phyloP scores from a whole-genome alignment of 2,113 vertebrate genomes.

The Recurvirostra avosetta region DNA sequence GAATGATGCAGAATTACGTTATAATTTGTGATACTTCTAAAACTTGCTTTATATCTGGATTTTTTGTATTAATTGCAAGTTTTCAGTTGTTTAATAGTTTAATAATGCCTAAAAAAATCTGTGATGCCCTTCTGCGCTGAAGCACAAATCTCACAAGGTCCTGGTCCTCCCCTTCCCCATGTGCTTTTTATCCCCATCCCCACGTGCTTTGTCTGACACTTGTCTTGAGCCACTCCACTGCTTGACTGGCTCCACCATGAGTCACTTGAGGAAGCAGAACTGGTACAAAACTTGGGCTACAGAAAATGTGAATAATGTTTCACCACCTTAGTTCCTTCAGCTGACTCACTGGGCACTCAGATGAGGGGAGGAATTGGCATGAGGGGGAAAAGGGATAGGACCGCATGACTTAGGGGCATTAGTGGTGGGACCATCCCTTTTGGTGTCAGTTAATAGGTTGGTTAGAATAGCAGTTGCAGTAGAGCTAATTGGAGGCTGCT shows the following conservation, averaged over 20 bases:
- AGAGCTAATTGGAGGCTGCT: background rate
- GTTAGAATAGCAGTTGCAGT: background rate
- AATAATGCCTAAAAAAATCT: background rate
- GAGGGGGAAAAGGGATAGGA: background rate
- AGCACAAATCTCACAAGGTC: background rate
- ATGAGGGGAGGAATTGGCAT: background rate
- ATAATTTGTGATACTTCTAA: background rate
- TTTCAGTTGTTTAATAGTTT: background rate
- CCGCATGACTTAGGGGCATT: accelerated
- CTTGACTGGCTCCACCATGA: background rate
- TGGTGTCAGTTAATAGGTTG: background rate
- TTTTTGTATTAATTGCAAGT: background rate
- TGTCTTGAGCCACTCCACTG: background rate
- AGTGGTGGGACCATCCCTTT: background rate
- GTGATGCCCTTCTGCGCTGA: background rate
- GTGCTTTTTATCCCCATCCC: background rate
- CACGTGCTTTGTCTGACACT: background rate
- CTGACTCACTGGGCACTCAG: background rate
- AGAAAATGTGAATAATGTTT: background rate
- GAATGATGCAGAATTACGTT: background rate
- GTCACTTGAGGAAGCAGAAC: background rate
- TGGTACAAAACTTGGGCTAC: background rate
- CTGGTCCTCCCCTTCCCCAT: background rate
- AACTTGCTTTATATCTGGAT: background rate
- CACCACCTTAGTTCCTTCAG: background rate